Conservation (phyloP, 2,113 vertebrate genomes). For the Dipodomys stephensi region DNA sequence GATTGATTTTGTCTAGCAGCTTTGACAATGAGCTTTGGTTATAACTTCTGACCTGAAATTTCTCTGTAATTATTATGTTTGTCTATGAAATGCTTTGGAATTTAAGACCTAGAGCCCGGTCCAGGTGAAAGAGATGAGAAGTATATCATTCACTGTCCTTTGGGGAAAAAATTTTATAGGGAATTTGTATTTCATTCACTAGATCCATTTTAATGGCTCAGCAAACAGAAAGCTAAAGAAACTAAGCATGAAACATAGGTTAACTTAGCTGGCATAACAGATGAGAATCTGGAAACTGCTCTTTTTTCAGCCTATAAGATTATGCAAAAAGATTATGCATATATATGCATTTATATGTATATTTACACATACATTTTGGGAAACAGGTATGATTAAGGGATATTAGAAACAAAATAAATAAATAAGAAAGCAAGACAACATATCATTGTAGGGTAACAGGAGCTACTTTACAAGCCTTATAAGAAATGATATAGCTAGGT, state of each 20-base stretch:
- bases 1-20: not conserved
- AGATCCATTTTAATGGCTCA: slow-evolving; percentile 49
- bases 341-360: too few relatives aligned
- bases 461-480: not conserved
- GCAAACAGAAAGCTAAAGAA: slow-evolving; percentile 49
- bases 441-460: not conserved
- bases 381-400: not conserved
- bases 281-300: not conserved
- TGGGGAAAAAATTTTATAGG: not conserved
- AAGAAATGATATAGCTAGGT: not conserved
- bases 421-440: not conserved
- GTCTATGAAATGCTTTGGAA: slow-evolving; percentile 61
- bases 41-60: slow-evolving; percentile 1
- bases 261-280: not conserved
- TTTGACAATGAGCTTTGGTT: slow-evolving; percentile 57
- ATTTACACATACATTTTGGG: not conserved
- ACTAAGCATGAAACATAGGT: not conserved
- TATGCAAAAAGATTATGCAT: not conserved
- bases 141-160: slow-evolving; percentile 19
- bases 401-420: slow-evolving; percentile 26
- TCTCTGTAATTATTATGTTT: slow-evolving; percentile 55
- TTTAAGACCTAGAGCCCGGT: slow-evolving; percentile 49
- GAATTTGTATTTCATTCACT: not conserved
- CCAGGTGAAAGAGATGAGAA: slow-evolving; percentile 58
- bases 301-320: not conserved